phyloP scores from a whole-genome alignment of 1,140 invertebrate species.

The Nebria ingens region DNA sequence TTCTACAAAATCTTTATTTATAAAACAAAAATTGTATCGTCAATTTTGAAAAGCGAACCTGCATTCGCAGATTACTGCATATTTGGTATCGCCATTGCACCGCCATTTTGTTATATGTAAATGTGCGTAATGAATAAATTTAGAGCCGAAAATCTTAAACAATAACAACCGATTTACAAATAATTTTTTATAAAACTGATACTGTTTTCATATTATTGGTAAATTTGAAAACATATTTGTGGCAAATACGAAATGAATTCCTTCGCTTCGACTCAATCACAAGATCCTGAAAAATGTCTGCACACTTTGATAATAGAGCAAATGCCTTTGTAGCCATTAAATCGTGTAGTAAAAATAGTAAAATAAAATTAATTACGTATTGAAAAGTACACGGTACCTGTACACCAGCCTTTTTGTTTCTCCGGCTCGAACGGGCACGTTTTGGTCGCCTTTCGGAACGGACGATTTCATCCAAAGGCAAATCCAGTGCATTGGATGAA shows the following conservation, averaged over 20 bases:
- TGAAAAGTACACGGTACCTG: not conserved
- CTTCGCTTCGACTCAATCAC: not conserved
- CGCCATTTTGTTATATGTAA: too few species aligned
- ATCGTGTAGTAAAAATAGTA: not conserved
- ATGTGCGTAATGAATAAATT: too few species aligned
- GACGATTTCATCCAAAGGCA: not conserved
- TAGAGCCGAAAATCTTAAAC: too few species aligned
- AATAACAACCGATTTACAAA: too few species aligned
- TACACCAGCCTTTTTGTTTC: not conserved
- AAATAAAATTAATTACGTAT: not conserved
- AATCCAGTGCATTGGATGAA: not conserved
- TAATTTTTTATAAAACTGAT: not conserved
- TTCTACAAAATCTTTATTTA: too few species aligned
- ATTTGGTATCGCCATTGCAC: too few species aligned
- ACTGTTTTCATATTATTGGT: not conserved
- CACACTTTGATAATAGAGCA: not conserved
- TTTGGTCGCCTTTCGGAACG: not conserved
- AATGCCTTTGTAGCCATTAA: not conserved
- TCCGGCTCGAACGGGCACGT: not conserved
- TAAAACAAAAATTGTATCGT: too few species aligned
- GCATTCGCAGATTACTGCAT: too few species aligned
- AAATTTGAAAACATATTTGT: not conserved
- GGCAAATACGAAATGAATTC: not conserved
- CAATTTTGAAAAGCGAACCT: too few species aligned
- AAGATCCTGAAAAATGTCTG: constrained; percentile 5